Base-by-base conservation (phyloP, 1,140 invertebrate species). In the Formica selysi region DNA sequence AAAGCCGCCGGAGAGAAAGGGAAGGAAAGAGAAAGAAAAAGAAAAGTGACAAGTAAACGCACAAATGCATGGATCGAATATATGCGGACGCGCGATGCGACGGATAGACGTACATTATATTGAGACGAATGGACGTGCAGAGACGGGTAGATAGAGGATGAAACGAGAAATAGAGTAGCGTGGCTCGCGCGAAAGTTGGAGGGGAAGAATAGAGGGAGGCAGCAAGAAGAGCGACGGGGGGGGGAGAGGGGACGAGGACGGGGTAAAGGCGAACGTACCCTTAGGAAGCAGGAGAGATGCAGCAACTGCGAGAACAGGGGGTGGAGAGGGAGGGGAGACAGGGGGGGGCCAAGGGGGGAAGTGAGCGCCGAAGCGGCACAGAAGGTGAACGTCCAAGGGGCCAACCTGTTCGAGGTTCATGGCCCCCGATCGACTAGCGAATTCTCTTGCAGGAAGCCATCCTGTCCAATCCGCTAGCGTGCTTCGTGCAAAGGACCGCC, bases 391-490 rank as follows among this genome's bases (percentile, higher is more conserved):
- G 95, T 95, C 95, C 95, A 95, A 94, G 93, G 94, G 94, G 94
- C 92, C 94, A 95, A 95, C 95, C 95, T 95, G 95, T 95, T 95
- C 95, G 94, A 93, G 94, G 95, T 95, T 95, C 95, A 95, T 95
- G 95, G 95, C 95, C 94, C 95, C 94, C 93, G 92, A 71, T 92
- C 91, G 92, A 94, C 93, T 95, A 95, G 94, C 94, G 91, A 95
- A 93, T 92, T 91, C 91, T 81, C 79, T 83, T 83, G 92, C 92
- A 92, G 91, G 90, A 92, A 94, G 90, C 92, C 92, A 92, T 92
- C 91, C 93, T 93, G 94, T 90, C 92, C 90, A 93, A 94, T 93
- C 92, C 91, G 93, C 94, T 94, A 93, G 91, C 92, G 86, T 91
- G 90, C 76, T 90, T 79, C 87, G 86, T 68, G 87, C 89, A 87